These are phyloP conservation scores for Synanthedon formicaeformis DNA, from an alignment of 2,888 invertebrate species.

Conservation along the genomic window DNA sequence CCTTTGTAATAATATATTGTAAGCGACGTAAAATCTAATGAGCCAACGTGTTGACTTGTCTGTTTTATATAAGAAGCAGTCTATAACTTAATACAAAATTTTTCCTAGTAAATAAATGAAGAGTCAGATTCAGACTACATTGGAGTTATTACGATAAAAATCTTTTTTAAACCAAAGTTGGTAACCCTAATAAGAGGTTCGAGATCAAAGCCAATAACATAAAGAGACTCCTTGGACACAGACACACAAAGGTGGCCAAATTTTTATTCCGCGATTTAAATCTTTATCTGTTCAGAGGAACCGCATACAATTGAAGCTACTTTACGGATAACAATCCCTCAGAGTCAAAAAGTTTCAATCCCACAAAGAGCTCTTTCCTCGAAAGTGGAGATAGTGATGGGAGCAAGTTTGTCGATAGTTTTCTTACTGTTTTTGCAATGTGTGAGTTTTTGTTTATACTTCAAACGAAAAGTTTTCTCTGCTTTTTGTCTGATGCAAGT, in stretches of 20 bases:
- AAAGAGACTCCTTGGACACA: background rate
- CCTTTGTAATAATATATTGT: too few relatives aligned
- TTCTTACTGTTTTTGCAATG: background rate
- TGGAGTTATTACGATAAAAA: too few relatives aligned
- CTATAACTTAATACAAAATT: too few relatives aligned
- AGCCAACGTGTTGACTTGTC: too few relatives aligned
- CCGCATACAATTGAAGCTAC: slow-evolving; percentile 45
- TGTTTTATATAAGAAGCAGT: too few relatives aligned
- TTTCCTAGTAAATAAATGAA: too few relatives aligned
- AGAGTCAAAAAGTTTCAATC: slow-evolving; percentile 66
- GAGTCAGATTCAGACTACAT: too few relatives aligned
- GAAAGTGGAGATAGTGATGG: slow-evolving; percentile 22
- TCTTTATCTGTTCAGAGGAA: slow-evolving; percentile 13
- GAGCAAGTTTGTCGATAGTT: slow-evolving; percentile 9
- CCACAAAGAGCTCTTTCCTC: slow-evolving; percentile 55
- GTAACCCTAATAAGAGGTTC: too few relatives aligned
- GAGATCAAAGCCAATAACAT: background rate
- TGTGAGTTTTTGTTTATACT: background rate
- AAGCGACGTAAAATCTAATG: too few relatives aligned
- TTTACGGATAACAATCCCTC: slow-evolving; percentile 57
- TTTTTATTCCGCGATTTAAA: slow-evolving; percentile 3
- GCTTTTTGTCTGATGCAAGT: background rate
- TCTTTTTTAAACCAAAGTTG: too few relatives aligned
- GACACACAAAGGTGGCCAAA: background rate
- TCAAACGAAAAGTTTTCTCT: background rate